Base-by-base conservation (phyloP, 2,113 vertebrate species). In the Megaceryle maxima region DNA sequence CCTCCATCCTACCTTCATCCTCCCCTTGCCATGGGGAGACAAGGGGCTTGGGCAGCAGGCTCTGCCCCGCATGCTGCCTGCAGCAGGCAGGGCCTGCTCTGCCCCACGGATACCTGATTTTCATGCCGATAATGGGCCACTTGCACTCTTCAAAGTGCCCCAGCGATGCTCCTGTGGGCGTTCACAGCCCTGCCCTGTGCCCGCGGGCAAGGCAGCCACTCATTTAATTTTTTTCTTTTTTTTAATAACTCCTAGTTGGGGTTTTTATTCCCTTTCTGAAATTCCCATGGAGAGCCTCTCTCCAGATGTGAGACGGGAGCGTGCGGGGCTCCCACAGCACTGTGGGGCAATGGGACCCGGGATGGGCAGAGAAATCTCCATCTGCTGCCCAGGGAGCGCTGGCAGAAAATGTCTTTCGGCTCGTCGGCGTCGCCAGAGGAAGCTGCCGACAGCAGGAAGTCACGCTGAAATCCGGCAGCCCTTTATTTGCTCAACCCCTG, bases 401-500 rank as follows among this genome's bases (percentile, higher is more conserved):
- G 18, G 72, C 87, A 96, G 69, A 95, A 91, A 93, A 96, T 91
- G 88, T 90, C 96, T 95, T 87, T 93, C 16, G 44, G 81, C 81
- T 94, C 57, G 33, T 92, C 43, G 67, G 80, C 29, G 55, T 92
- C 81, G 59, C 87, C 90, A 35, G 90, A 96, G 92, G 90, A 96
- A 96, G 94, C 92, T 19, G 87, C 88, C 92, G 68, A 94, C 96
- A 95, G 96, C 94, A 96, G 96, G 96, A 96, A 96, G 94, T 96
- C 96, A 93, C 73, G 66, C 96, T 15, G 82, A 93, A 96, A 96
- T 95, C 96, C 90, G 90, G 92, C 96, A 92, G 96, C 85, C 85
- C 78, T 96, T 93, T 96, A 95, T 96, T 96, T 96, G 96, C 94
- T 96, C 96, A 96, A 87, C 94, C 91, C 78, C 92, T 95, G 96